A percentile compares a stretch with the other conserved stretches of the same genome.
Conservation (phyloP, 1,140 invertebrate species). For the Bombus breviceps region DNA sequence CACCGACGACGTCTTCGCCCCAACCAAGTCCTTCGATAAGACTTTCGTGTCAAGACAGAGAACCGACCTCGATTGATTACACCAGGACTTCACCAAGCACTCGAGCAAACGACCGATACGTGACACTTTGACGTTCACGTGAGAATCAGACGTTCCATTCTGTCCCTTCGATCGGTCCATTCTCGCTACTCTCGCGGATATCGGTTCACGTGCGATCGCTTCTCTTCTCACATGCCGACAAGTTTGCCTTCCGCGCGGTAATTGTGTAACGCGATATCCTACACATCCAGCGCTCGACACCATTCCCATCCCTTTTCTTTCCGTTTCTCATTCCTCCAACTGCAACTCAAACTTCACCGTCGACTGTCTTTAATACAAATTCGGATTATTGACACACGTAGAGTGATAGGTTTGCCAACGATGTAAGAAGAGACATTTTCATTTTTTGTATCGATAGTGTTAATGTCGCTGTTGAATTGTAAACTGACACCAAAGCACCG, state of each 20-base stretch:
- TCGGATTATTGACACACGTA: neutral
- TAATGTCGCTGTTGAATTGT: neutral
- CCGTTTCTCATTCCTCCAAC: neutral
- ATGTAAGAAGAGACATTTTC: neutral
- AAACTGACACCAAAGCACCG: neutral
- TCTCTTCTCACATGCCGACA: constrained; percentile 7
- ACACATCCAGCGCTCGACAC: neutral
- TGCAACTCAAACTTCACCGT: neutral
- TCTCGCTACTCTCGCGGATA: constrained; percentile 22
- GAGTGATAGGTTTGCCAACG: no score
- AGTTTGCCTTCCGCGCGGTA: neutral
- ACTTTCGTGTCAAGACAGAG: neutral
- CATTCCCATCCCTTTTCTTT: neutral
- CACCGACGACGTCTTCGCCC: constrained; percentile 5
- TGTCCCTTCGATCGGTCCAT: constrained; percentile 42
- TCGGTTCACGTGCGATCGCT: constrained; percentile 23
- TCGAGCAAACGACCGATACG: constrained; percentile 45
- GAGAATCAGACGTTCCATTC: constrained; percentile 34
- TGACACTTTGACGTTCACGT: constrained; percentile 44
- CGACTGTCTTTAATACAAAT: neutral
- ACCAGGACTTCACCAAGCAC: constrained; percentile 23
- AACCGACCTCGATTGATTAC: constrained; percentile 44
- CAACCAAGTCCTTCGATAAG: no score
- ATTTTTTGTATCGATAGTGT: neutral
- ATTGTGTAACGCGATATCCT: constrained; percentile 32